Evolutionary conservation across 1,140 invertebrate species (phyloP), one percentile per base, ranked within the genome.

Genomic region (Nixonia krombeini): DNA sequence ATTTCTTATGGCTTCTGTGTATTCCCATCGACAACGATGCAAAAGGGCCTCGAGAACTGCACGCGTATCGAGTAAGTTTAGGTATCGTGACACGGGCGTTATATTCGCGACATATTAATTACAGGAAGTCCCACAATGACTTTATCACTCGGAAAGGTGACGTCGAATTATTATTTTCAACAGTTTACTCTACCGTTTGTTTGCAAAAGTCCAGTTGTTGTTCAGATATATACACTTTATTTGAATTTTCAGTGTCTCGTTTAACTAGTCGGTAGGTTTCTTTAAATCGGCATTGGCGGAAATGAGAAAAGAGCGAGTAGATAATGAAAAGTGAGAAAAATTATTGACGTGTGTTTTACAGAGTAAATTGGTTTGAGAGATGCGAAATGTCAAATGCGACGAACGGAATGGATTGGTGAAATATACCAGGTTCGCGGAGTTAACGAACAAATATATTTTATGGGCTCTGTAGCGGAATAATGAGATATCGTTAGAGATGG

Each of bases 1-100:
- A 82, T 85, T 84, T 82, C 83, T 82, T 81, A 84, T 82, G 83
- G 83, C 82, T 85, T 84, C 82, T 84, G 81, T 76, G 73, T 72
- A 82, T 83, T 85, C 81, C 79, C 81, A 84, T 84, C 70, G 72
- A 75, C 59, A 61, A 42, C 17, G 40, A 45, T 41, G 63, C 53
- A 59, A 67, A 65, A 53, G 62, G 57, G 61, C 68, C 62, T 70
- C 46, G 18, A 44, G 40, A 55, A 68, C 49, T 67, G 59, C 63
- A 51, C 68, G 68, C 53, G 56, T 72, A 68, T 65, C 59, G 56
- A 65, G 57, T 68, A 72, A 62, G 59, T 65, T 72, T 65, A 61
- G 59, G 51, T 66, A 59, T 62, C 50, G 61, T 55, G 57, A 33
- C 31, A 64, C 63, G 62, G 26, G 55, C 55, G 61, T 56, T n/a